Evolutionary conservation across 2,113 vertebrate genomes (phyloP), one percentile per base, ranked within the genome.

Genomic region (Lutjanus erythropterus): DNA sequence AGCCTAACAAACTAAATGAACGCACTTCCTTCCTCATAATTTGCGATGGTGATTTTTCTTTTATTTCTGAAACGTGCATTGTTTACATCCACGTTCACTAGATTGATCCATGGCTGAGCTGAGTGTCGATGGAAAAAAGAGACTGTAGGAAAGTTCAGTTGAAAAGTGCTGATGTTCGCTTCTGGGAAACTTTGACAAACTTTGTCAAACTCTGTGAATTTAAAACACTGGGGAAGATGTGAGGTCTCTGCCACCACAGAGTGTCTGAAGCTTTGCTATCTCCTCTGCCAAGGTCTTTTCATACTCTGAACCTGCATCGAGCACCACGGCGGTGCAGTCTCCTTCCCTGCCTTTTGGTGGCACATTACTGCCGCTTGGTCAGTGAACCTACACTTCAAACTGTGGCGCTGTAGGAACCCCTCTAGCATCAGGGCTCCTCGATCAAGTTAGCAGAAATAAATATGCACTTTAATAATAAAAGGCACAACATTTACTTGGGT

Each of bases 201-300:
- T n/a, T n/a, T n/a, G n/a, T n/a, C n/a, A n/a, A n/a, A n/a, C n/a
- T n/a, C 97, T 86, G 96, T 87, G 92, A 98, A 99, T 58, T 94
- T 96, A 81, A 98, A n/a, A 97, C 46, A 94, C 95, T 44, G 97
- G 98, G 70, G 98, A 99, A 29, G 95, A 93, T 55, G 91, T 91
- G 75, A 98, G 91, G 86, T 99, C 97, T 81, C 95, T 97, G 21
- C 96, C 96, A 16, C 97, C 97, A 31, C 95, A 98, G 0, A 97
- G 90, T 25, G 97, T 95, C 72, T 97, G 95, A 16, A 99, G 96
- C 84, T 97, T 98, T 47, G 91, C 83, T 6, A 96, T 87, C 64
- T 98, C 97, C 41, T 95, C 96, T 14, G 93, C 94, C 62, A 98
- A 37, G 0, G 95, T 94, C 83, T 96, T 97, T 68, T 99, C 93